Evolutionary conservation across 1,140 invertebrate species (phyloP), one percentile per base, ranked within the genome.

Genomic region (Trachymyrmex septentrionalis): DNA sequence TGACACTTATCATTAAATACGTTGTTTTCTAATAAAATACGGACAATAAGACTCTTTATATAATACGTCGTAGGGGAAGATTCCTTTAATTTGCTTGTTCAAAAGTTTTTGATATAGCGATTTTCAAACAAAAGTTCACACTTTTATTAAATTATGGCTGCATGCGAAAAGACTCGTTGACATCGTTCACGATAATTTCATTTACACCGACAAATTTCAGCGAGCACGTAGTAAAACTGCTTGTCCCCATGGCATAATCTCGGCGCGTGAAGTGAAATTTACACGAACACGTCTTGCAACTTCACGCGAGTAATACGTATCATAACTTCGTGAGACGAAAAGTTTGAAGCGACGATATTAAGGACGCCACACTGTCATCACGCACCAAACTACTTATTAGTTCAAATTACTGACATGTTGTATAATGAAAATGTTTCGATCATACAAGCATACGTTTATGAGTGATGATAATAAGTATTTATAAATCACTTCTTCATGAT

Each of bases 201-300:
- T 82, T 82, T 73, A 73, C 80, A 73, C 67, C 19, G 53, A 61
- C 53, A 73, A 82, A 82, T 82, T 82, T 55, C 67, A 61, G 69
- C 67, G 19, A 72, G 53, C 53, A 72, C 78, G 67, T 82, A 82
- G 80, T 73, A 73, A 82, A 82, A 82, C 80, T 82, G 80, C 14
- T 53, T 48, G 67, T 82, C 53, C 55, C 55, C 24, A 55, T 57
- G 55, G 80, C 80, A 82, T 73, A 82, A 82, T 82, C 80, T 82
- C 69, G 55, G 80, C 80, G 67, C 50, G 69, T 73, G 38, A 50
- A 82, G 67, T 82, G 80, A 82, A 82, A 82, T 72, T 82, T 82
- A 82, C 67, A 73, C 80, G 69, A 61, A 71, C 67, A 38, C 38
- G 80, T 82, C 80, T 82, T 73, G 80, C 67, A 61, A 57, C 67